Evolutionary conservation across 2,113 vertebrate genomes (phyloP), one percentile per base, ranked within the genome.

Genomic region (Plestiodon gilberti): DNA sequence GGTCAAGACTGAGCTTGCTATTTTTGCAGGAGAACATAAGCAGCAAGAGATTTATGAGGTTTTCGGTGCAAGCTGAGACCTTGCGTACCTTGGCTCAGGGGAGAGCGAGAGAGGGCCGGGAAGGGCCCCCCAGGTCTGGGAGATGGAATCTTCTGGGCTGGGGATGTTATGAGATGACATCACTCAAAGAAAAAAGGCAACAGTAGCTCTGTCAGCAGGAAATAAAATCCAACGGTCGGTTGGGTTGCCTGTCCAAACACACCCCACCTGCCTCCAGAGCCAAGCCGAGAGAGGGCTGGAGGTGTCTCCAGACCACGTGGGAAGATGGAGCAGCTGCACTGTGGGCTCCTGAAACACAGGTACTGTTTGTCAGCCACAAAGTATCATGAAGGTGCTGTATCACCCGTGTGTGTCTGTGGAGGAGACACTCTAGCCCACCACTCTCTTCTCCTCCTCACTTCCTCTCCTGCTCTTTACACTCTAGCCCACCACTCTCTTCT

Each of bases 171-270:
- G 13, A 1, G n/a, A n/a, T 23, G 62, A 85, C 40, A 30, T 87
- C 89, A 73, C 3, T 75, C 1, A 0, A 8, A 33, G n/a, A n/a
- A 2, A 48, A 55, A 55, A 80, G 69, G 48, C 78, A 84, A 77
- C 64, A 61, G 40, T 3, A 30, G 57, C 1, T 1, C 0, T 0
- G 61, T 69, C 73, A 67, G 6, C 2, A 0, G 2, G 22, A 33
- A 48, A 48, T 67, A 48, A 67, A 81, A 81, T 3, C 79, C 61
- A 65, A 23, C 75, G 1, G 65, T 0, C 0, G 20, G n/a, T n/a
- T n/a, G n/a, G 0, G 0, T 17, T 1, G 52, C 14, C 0, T 13
- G 55, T 76, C 57, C 1, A 86, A 48, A 70, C 30, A 75, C 30
- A 35, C 77, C 28, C 38, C 70, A 92, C 30, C 30, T 0, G 1